phyloP scores from a whole-genome alignment of 2,888 invertebrate species.

The Netelia melanura region DNA sequence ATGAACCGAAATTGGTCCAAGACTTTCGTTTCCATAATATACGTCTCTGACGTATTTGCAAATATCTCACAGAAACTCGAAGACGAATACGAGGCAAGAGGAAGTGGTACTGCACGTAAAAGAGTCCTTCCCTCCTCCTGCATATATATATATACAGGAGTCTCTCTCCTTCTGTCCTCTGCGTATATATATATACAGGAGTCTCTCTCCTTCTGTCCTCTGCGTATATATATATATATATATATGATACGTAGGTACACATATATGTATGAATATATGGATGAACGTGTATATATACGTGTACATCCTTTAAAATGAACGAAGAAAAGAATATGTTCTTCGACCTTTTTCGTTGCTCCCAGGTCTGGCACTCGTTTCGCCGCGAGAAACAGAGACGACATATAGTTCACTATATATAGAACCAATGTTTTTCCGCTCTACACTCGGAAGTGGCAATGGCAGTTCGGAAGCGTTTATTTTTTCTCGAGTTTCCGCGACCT shows the following conservation, averaged over 20 bases:
- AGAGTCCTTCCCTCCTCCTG: neutral
- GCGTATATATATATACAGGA: neutral
- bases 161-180: too few species aligned
- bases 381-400: slow-evolving; percentile 1
- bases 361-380: neutral
- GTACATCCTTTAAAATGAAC: slow-evolving; percentile 10
- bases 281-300: neutral
- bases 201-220: too few species aligned
- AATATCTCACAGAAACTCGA: slow-evolving; percentile 14
- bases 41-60: neutral
- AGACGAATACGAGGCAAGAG: slow-evolving; percentile 10
- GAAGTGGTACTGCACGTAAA: slow-evolving; percentile 4
- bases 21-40: neutral
- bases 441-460: slow-evolving; percentile 4
- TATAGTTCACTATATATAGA: neutral
- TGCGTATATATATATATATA: slow-evolving; percentile 8
- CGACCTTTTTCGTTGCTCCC: slow-evolving; percentile 17
- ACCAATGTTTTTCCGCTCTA: neutral
- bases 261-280: neutral
- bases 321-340: slow-evolving; percentile 37
- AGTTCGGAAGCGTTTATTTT: neutral
- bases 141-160: neutral
- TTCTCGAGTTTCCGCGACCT: neutral
- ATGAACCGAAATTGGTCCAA: neutral
- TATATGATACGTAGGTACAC: neutral